phyloP scores from a whole-genome alignment of 2,113 vertebrate genomes.

The Danionella cerebrum region DNA sequence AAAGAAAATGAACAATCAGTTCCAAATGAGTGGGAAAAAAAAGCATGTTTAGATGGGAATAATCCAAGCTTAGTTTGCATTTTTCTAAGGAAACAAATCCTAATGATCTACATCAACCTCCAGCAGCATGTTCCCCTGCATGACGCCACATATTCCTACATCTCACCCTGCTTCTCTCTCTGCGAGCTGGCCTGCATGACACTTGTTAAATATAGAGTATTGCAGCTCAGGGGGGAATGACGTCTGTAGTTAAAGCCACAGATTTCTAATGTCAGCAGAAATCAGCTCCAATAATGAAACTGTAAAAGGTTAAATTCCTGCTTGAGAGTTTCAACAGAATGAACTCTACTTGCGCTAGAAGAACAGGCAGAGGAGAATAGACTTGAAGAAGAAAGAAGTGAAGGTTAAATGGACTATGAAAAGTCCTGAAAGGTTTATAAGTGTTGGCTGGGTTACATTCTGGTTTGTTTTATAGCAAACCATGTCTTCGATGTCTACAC shows the following conservation, averaged over 20 bases:
- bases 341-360: background rate
- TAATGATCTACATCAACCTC: background rate
- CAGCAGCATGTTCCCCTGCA: background rate
- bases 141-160: slow-evolving; percentile 18
- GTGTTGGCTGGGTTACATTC: background rate
- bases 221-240: slow-evolving; percentile 23
- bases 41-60: too few species aligned
- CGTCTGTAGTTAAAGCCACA: slow-evolving; percentile 12
- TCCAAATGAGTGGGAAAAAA: too few species aligned
- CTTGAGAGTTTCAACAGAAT: background rate
- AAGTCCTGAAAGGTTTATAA: background rate
- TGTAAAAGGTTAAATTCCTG: background rate
- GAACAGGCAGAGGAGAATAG: background rate
- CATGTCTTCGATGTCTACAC: too few species aligned
- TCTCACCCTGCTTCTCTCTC: background rate
- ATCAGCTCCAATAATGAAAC: background rate
- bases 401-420: background rate
- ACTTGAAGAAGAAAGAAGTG: background rate
- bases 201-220: slow-evolving; percentile 19
- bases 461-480: background rate
- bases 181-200: slow-evolving; percentile 14
- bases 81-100: background rate
- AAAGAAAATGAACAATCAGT: too few species aligned
- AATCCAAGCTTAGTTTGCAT: background rate
- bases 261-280: slow-evolving; percentile 27